Conservation (phyloP, 2,113 vertebrate species). For the Myotis yumanensis region DNA sequence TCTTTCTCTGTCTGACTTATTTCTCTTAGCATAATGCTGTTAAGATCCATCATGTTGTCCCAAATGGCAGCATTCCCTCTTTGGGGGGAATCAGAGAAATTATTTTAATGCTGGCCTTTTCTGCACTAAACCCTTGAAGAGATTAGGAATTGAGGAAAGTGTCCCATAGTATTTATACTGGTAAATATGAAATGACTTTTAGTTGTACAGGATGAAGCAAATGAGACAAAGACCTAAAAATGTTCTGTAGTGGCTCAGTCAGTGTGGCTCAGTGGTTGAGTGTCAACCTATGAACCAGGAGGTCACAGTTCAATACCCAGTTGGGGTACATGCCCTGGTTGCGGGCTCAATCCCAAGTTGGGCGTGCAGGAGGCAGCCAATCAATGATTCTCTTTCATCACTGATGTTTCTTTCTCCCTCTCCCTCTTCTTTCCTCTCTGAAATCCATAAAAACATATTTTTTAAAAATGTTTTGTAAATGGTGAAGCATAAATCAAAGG, state of each 20-base stretch:
- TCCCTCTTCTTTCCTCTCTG: no score
- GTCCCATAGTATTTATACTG: not conserved
- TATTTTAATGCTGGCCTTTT: not conserved
- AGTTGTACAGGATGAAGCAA: not conserved
- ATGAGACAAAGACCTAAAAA: not conserved
- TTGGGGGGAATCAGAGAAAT: not conserved
- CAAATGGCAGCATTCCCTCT: not conserved
- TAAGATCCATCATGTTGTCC: not conserved
- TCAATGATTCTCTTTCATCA: no score
- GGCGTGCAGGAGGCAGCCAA: no score
- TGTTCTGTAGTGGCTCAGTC: not conserved
- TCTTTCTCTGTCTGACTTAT: not conserved
- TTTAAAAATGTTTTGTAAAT: not conserved
- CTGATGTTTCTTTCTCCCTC: no score
- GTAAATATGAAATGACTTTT: not conserved
- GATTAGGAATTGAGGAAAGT: not conserved
- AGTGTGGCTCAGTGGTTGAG: no score
- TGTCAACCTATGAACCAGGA: no score
- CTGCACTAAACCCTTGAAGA: not conserved
- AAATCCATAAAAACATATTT: no score
- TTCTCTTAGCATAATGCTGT: not conserved
- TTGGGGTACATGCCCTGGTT: no score
- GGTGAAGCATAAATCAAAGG: not conserved
- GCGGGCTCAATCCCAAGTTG: no score
- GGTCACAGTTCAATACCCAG: no score